Evolutionary conservation across 2,888 invertebrate species (phyloP).

Genomic region (Argynnis bischoffii): DNA sequence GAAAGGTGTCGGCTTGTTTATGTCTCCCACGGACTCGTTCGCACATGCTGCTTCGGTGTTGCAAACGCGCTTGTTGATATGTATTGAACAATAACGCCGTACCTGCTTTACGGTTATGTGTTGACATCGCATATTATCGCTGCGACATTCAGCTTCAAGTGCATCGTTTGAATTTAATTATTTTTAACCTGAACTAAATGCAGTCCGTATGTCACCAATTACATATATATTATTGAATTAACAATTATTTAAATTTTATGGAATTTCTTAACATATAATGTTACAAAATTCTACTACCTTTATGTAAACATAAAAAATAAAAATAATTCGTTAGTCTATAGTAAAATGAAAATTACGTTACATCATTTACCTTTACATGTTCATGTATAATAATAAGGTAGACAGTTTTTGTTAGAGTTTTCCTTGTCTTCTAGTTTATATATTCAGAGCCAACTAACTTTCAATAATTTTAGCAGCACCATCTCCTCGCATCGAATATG

Average conservation of each 20-base stretch:
- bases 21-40: constrained; percentile 42
- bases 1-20: constrained; percentile 66
- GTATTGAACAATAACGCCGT: constrained; percentile 7
- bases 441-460: constrained; percentile 21
- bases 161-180: no score
- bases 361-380: no score
- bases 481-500: constrained; percentile 37
- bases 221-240: no score
- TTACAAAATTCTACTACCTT: no score
- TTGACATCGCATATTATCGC: constrained; percentile 3
- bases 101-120: constrained; percentile 10
- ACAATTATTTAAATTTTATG: no score
- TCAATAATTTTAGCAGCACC: constrained; percentile 34
- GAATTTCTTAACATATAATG: no score
- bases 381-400: neutral
- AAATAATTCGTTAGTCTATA: no score
- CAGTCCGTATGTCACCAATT: no score
- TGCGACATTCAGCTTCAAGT: neutral
- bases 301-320: no score
- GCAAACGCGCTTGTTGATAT: constrained; percentile 19
- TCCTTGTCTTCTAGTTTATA: constrained; percentile 16
- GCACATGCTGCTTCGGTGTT: constrained; percentile 18
- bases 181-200: no score
- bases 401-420: constrained; percentile 22
- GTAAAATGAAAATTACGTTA: no score